Evolutionary conservation across 2,113 vertebrate genomes (phyloP).

Genomic region (Lampris megalopsis): DNA sequence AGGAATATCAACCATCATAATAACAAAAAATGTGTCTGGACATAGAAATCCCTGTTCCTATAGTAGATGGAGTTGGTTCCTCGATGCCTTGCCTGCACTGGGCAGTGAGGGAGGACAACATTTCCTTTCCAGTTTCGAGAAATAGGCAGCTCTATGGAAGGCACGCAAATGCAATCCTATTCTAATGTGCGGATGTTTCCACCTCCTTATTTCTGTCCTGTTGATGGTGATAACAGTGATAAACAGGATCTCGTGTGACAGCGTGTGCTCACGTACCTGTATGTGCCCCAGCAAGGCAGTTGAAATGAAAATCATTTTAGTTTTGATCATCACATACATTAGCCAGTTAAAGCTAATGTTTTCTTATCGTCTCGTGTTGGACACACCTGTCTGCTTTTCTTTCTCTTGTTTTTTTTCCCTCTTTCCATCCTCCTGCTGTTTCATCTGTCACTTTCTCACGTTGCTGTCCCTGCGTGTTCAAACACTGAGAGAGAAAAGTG

Average conservation of each 20-base stretch:
- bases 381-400: neutral
- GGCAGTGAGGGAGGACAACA: too few relatives aligned
- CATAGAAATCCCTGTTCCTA: too few relatives aligned
- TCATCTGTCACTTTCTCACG: too few relatives aligned
- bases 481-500: too few relatives aligned
- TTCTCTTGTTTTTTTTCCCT: neutral
- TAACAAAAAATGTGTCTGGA: too few relatives aligned
- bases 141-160: neutral
- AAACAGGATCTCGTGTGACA: neutral
- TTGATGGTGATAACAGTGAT: constrained; percentile 19
- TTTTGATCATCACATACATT: neutral
- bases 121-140: too few relatives aligned
- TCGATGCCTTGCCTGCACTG: too few relatives aligned
- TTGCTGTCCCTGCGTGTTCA: neutral
- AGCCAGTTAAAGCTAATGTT: too few relatives aligned
- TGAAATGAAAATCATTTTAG: neutral
- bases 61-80: too few relatives aligned
- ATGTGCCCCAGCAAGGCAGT: too few relatives aligned
- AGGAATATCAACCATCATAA: too few relatives aligned
- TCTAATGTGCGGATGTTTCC: neutral
- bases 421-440: neutral
- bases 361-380: too few relatives aligned
- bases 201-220: neutral
- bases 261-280: neutral
- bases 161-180: neutral